These are phyloP conservation scores for Marmota flaviventris DNA, from an alignment of 2,113 vertebrate genomes.

Conservation along the genomic window DNA sequence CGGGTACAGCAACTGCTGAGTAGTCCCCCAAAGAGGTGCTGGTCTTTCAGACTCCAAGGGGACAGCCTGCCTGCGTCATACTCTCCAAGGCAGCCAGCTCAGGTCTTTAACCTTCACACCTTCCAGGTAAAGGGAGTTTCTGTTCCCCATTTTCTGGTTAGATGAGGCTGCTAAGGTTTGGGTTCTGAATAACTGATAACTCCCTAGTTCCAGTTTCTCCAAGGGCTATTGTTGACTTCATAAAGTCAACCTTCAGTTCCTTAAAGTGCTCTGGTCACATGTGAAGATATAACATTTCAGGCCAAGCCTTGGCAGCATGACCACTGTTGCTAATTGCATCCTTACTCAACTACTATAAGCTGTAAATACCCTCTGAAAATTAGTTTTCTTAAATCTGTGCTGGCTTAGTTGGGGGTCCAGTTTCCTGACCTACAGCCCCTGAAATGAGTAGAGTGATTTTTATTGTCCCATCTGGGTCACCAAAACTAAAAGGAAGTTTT, in stretches of 20 bases:
- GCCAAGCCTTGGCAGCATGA: neutral
- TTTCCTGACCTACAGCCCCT: neutral
- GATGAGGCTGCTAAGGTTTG: neutral
- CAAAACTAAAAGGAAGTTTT: neutral
- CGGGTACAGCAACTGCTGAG: rapidly evolving
- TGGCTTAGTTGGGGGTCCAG: neutral
- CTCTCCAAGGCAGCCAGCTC: neutral
- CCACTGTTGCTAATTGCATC: neutral
- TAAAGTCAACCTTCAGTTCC: neutral
- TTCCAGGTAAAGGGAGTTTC: neutral
- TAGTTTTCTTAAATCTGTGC: neutral
- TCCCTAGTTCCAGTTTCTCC: neutral
- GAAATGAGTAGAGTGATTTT: neutral
- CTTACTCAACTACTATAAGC: neutral
- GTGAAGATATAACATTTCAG: neutral
- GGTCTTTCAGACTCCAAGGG: neutral
- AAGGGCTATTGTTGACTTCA: neutral
- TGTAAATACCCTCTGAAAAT: neutral
- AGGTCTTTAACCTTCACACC: neutral
- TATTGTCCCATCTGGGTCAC: neutral
- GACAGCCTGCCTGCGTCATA: too few species aligned
- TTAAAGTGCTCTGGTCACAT: neutral
- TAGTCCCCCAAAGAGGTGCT: neutral
- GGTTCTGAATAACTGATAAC: neutral
- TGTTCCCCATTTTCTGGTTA: neutral